phyloP scores from a whole-genome alignment of 2,888 invertebrate genomes.

The Tenthredo livida region DNA sequence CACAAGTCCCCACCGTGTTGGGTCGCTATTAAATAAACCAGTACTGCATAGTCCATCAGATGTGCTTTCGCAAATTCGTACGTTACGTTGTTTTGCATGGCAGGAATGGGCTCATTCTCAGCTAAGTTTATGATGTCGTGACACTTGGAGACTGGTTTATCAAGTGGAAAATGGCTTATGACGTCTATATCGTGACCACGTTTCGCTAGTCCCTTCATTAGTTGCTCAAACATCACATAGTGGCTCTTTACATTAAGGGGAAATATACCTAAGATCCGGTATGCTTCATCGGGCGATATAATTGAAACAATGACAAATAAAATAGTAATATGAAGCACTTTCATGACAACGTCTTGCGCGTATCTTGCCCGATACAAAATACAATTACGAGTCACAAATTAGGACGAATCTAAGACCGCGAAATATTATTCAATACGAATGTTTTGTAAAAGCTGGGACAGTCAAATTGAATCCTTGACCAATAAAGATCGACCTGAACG shows the following conservation, averaged over 20 bases:
- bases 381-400: not conserved
- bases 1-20: slow-evolving; percentile 54
- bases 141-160: not conserved
- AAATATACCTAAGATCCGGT: slow-evolving; percentile 76
- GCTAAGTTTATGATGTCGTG: slow-evolving; percentile 18
- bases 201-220: slow-evolving; percentile 75
- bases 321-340: not conserved
- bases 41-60: too few species aligned
- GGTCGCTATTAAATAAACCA: not conserved
- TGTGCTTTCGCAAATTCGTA: not conserved
- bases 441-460: not conserved
- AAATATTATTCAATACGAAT: not conserved
- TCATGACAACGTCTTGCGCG: not conserved
- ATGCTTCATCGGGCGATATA: slow-evolving; percentile 62
- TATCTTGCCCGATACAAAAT: too few species aligned
- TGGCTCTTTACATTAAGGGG: slow-evolving; percentile 78
- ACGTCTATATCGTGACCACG: slow-evolving; percentile 77
- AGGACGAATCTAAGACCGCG: not conserved
- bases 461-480: not conserved
- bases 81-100: slow-evolving; percentile 17
- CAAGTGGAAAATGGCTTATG: slow-evolving; percentile 61
- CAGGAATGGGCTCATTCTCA: not conserved
- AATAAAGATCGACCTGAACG: not conserved
- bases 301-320: slow-evolving; percentile 4
- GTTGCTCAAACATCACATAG: slow-evolving; percentile 76